A percentile compares a stretch with the other conserved stretches of the same genome.
Conservation (phyloP, 2,797 vertebrate genomes). For the Glyptemys insculpta region DNA sequence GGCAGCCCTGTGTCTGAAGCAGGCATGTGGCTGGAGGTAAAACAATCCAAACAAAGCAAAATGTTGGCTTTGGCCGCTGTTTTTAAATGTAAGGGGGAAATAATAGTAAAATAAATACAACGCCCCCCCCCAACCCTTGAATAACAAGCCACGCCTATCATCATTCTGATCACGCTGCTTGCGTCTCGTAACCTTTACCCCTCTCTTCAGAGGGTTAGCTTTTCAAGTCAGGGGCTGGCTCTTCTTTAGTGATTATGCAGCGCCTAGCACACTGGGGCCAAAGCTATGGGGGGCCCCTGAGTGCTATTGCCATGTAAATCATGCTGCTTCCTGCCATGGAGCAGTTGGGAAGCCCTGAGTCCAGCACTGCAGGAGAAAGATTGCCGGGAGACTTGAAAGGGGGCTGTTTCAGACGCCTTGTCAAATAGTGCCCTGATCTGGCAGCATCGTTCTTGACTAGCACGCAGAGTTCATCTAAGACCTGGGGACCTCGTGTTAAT, state of each 20-base stretch:
- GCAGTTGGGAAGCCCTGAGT: neutral
- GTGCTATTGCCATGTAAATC: neutral
- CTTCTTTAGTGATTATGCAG: neutral
- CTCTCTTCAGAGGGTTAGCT: neutral
- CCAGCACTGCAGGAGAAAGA: neutral
- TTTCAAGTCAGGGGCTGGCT: neutral
- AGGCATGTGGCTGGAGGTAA: neutral
- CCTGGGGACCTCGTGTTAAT: slow-evolving; percentile 14
- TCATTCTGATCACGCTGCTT: slow-evolving; percentile 7
- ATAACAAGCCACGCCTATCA: neutral
- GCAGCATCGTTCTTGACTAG: neutral
- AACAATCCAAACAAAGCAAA: neutral
- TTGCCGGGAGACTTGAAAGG: slow-evolving; percentile 5
- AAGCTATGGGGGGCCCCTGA: neutral
- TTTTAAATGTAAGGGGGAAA: neutral
- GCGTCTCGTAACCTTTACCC: slow-evolving; percentile 36
- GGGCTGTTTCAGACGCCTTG: neutral
- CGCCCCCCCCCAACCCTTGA: no score
- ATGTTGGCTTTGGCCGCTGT: neutral
- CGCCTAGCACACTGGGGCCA: slow-evolving; percentile 11
- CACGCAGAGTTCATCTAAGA: slow-evolving; percentile 28
- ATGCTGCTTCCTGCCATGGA: slow-evolving; percentile 46
- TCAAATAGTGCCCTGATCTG: slow-evolving; percentile 18
- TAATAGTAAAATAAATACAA: neutral
- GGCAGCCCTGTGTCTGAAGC: neutral